phyloP scores from a whole-genome alignment of 2,797 vertebrate species.

The Lacerta bilineata region DNA sequence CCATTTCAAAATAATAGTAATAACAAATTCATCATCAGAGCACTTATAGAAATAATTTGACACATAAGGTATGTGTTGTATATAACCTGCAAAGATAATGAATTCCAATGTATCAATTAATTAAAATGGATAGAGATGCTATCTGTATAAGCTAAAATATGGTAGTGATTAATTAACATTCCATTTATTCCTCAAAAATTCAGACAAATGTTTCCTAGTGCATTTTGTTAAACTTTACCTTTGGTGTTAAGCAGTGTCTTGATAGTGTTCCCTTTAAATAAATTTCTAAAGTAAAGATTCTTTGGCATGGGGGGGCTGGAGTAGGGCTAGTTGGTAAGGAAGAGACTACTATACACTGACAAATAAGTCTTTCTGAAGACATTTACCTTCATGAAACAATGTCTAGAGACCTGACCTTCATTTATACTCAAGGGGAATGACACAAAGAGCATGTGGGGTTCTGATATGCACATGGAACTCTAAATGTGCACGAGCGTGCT shows the following conservation, averaged over 20 bases:
- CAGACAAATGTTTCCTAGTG: conserved; percentile 78
- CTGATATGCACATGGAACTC: neutral
- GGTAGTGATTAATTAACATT: conserved; percentile 71
- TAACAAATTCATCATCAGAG: conserved; percentile 65
- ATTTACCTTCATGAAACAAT: conserved; percentile 63
- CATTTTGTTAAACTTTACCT: conserved; percentile 81
- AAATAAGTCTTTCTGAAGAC: conserved; percentile 60
- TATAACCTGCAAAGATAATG: conserved; percentile 74
- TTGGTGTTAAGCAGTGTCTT: conserved; percentile 84
- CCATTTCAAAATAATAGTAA: conserved; percentile 59
- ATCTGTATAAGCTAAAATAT: conserved; percentile 73
- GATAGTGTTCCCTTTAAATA: conserved; percentile 68
- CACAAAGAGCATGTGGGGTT: neutral
- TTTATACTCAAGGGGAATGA: conserved; percentile 25
- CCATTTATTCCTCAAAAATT: conserved; percentile 71
- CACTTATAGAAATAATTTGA: conserved; percentile 71
- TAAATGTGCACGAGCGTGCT: neutral
- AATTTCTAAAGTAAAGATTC: conserved; percentile 76
- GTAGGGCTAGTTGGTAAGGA: neutral
- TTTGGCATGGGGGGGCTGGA: conserved; percentile 80
- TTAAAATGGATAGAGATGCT: conserved; percentile 63
- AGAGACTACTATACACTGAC: conserved; percentile 68
- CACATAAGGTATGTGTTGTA: conserved; percentile 74
- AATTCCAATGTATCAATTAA: conserved; percentile 67
- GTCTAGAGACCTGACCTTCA: conserved; percentile 35